These are phyloP conservation scores for Dryobates pubescens DNA, from an alignment of 2,797 vertebrate species.

Conservation along the genomic window DNA sequence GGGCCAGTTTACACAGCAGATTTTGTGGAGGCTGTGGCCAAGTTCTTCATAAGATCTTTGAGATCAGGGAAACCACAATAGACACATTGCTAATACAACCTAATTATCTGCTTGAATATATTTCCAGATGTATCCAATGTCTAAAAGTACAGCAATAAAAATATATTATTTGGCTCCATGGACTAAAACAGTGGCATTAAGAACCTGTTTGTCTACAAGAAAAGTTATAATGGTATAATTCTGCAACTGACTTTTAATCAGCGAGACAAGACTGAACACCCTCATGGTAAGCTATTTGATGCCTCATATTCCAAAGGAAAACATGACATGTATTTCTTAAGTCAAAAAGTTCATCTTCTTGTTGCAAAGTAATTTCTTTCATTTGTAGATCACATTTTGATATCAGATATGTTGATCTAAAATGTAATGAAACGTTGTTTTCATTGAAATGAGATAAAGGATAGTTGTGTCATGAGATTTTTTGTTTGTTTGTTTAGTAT, in stretches of 20 bases:
- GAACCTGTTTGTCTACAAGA: conserved; percentile 76
- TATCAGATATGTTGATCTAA: conserved; percentile 42
- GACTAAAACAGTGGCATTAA: conserved; percentile 80
- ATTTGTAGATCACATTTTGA: conserved; percentile 60
- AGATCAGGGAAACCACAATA: conserved; percentile 84
- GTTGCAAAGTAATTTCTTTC: conserved; percentile 50
- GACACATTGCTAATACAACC: conserved; percentile 85
- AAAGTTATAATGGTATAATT: conserved; percentile 70
- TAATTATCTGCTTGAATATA: conserved; percentile 86
- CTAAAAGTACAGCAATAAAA: conserved; percentile 84
- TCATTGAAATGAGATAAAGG: neutral
- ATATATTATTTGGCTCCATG: conserved; percentile 78
- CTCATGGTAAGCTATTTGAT: conserved; percentile 38
- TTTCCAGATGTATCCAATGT: conserved; percentile 84
- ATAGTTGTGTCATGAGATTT: neutral
- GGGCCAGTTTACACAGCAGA: conserved; percentile 85
- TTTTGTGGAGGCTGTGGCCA: conserved; percentile 79
- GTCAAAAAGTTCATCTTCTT: conserved; percentile 15
- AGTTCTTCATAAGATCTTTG: conserved; percentile 83
- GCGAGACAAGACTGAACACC: conserved; percentile 65
- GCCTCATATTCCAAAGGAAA: conserved; percentile 42
- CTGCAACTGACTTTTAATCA: conserved; percentile 72
- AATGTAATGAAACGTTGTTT: conserved; percentile 23
- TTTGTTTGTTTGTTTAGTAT: neutral
- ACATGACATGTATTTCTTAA: neutral